Percentiles rank a stretch among this genome's conserved stretches.
phyloP scores from a whole-genome alignment of 1,140 invertebrate genomes.

The Sycophaga agraensis region DNA sequence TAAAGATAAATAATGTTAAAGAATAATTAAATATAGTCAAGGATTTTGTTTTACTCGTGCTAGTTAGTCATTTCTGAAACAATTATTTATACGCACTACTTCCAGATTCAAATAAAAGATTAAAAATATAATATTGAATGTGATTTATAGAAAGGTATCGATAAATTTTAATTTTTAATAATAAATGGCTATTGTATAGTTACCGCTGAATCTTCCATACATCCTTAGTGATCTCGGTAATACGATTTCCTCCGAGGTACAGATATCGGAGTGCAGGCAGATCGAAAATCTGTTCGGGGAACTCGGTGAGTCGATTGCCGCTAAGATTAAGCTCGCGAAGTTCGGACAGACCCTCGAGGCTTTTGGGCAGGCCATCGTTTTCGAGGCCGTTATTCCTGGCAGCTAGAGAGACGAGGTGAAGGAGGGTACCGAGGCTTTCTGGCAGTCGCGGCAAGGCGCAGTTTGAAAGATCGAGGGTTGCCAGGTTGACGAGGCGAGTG shows the following conservation, averaged over 20 bases:
- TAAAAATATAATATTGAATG: no score
- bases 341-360: slow-evolving; percentile 63
- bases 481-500: slow-evolving; percentile 67
- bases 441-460: slow-evolving; percentile 79
- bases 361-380: slow-evolving; percentile 83
- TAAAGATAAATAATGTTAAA: no score
- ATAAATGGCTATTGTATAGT: no score
- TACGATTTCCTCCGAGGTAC: slow-evolving; percentile 86
- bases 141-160: no score
- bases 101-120: no score
- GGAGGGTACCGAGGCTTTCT: slow-evolving; percentile 70
- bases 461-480: slow-evolving; percentile 82
- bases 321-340: slow-evolving; percentile 88
- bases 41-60: no score
- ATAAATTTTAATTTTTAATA: no score
- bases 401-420: slow-evolving; percentile 72
- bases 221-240: slow-evolving; percentile 77
- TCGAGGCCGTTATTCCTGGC: slow-evolving; percentile 86
- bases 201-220: slow-evolving; percentile 79
- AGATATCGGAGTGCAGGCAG: slow-evolving; percentile 76
- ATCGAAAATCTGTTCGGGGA: slow-evolving; percentile 86
- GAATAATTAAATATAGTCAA: no score
- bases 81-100: no score
- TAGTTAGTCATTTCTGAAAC: no score
- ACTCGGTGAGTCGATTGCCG: slow-evolving; percentile 81